Conservation (phyloP, 2,113 vertebrate species). For the Galbula dea region DNA sequence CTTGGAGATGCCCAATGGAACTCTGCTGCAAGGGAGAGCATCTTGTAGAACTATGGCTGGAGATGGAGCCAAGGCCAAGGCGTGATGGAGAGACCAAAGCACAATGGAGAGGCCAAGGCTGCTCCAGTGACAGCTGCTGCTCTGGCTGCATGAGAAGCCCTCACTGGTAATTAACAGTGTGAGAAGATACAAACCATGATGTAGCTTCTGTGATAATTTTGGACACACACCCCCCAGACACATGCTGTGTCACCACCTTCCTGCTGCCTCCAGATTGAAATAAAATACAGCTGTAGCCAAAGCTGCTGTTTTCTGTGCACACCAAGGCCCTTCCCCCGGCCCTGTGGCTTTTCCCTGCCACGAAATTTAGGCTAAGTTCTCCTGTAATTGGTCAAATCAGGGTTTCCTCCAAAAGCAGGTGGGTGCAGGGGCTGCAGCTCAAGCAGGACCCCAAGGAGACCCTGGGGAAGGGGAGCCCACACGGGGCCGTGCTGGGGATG, state of each 20-base stretch:
- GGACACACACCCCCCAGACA: background rate
- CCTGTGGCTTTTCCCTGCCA: background rate
- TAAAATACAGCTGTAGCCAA: background rate
- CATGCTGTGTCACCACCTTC: background rate
- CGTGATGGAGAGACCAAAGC: too few relatives aligned
- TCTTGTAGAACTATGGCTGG: background rate
- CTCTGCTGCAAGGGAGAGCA: background rate
- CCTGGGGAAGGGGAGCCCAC: background rate
- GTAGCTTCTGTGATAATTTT: background rate
- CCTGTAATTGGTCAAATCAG: fast-evolving
- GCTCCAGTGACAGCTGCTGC: background rate
- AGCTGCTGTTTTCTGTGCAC: background rate
- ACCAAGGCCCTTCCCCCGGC: fast-evolving
- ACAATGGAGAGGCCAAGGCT: fast-evolving
- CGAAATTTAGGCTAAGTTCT: background rate
- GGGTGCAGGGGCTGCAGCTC: background rate
- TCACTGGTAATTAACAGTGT: fast-evolving
- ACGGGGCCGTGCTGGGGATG: background rate
- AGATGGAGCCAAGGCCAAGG: background rate
- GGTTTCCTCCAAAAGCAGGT: background rate
- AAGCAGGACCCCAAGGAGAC: background rate
- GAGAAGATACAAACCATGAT: fast-evolving
- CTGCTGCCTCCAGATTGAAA: background rate
- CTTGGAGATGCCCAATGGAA: background rate
- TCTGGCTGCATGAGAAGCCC: background rate